Percentiles rank a stretch among this genome's conserved stretches.
Evolutionary conservation across 2,113 vertebrate genomes (phyloP).

Genomic region (Paradoxurus hermaphroditus): DNA sequence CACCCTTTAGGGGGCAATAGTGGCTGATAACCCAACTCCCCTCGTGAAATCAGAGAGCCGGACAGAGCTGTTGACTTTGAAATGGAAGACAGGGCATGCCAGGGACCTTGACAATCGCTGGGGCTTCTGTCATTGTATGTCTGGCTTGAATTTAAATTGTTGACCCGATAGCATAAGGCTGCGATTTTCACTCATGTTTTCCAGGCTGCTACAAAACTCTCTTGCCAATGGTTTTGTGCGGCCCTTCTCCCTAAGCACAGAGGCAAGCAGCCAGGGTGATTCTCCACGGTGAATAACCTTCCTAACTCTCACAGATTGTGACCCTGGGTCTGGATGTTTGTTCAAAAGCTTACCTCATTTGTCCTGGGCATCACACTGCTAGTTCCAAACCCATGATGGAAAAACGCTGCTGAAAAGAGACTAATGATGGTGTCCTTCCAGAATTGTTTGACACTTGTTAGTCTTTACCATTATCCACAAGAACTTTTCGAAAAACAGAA

Average conservation of each 20-base stretch:
- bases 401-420: not conserved
- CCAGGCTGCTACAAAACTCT: not conserved
- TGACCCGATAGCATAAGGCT: slow-evolving; percentile 48
- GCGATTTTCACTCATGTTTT: not conserved
- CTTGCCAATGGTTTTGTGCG: not conserved
- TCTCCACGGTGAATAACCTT: not conserved
- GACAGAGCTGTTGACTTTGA: slow-evolving; percentile 27
- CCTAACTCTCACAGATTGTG: not conserved
- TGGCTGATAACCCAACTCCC: not conserved
- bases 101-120: slow-evolving; percentile 26
- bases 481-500: not conserved
- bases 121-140: slow-evolving; percentile 14
- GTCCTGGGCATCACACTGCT: not conserved
- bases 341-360: slow-evolving; percentile 20
- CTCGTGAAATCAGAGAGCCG: not conserved
- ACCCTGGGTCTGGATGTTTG: not conserved
- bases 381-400: not conserved
- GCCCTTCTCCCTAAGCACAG: not conserved
- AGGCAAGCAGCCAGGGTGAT: not conserved
- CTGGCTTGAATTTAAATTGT: slow-evolving; percentile 42
- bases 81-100: not conserved
- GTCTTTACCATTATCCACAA: not conserved
- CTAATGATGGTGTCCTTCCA: not conserved
- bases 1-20: not conserved
- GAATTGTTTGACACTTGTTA: not conserved